Base-by-base conservation (phyloP, 2,113 vertebrate species). In the Nyctibius bracteatus region DNA sequence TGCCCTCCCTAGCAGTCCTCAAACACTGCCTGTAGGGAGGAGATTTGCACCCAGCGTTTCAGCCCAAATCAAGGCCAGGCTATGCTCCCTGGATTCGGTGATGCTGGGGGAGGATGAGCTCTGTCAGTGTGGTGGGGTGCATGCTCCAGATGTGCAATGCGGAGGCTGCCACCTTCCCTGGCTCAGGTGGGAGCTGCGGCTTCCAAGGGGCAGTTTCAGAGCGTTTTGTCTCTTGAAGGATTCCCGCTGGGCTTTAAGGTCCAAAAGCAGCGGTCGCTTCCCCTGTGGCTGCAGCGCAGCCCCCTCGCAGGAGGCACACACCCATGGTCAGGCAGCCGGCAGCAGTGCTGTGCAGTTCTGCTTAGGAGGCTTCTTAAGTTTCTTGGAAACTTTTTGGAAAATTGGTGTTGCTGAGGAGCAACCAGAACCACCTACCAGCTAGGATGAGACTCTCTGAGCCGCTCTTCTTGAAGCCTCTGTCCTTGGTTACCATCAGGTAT, bases 61-160 rank as follows among this genome's bases (percentile, higher is more conserved):
- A 75, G 58, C 31, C 67, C 33, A 52, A 52, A 71, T 33, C 35
- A 59, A 58, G n/a, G 55, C 35, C 47, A 27, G 44, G 43, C 25
- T 86, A 23, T 71, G n/a, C 63, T 70, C 23, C 39, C 57, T 22
- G 22, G 0, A 49, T 20, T 61, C 3, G 0, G 31, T 44, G 83
- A 9, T 49, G 54, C 41, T 2, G 5, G 14, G 16, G 31, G 3
- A 68, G 35, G 43, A 25, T 23, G 52, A 72, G 44, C 2, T 1
- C 73, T 28, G 27, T 23, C 79, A 44, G 43, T 1, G 1, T 2
- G 0, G 18, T 33, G 61, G 12, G 22, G 5, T 21, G 8, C 0
- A 0, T 30, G 30, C 37, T 72, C 41, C 44, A 65, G 44, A 33
- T 43, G 33, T 55, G 52, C 12, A 1, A 4, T 27, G 57, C 27